A percentile compares a stretch with the other conserved stretches of the same genome.
Evolutionary conservation across 2,797 vertebrate genomes (phyloP).

Genomic region (Bryconaethiops microstoma): DNA sequence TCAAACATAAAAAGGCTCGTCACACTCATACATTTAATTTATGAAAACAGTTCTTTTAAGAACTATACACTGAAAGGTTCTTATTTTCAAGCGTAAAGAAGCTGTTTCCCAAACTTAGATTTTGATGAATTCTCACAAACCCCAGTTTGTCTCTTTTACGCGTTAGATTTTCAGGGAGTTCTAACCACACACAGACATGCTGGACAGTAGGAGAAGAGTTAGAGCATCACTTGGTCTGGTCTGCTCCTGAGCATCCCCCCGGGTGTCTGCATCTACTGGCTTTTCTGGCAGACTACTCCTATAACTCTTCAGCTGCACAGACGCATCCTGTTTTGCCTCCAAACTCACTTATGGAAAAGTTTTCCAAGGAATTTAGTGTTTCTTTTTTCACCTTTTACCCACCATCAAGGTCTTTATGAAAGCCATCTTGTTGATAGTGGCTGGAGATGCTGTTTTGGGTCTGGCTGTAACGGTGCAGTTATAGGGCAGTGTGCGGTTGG

Average conservation of each 20-base stretch:
- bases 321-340: conserved; percentile 34
- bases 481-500: conserved; percentile 44
- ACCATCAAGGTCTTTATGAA: conserved; percentile 34
- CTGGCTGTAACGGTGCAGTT: conserved; percentile 43
- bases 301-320: conserved; percentile 29
- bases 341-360: conserved; percentile 19
- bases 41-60: too few species aligned
- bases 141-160: not conserved
- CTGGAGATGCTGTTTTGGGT: conserved; percentile 15
- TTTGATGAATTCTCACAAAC: not conserved
- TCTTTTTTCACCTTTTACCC: conserved; percentile 22
- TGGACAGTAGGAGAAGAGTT: not conserved
- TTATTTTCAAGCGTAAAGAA: too few species aligned
- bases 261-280: conserved; percentile 20
- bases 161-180: not conserved
- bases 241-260: conserved; percentile 1
- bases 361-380: conserved; percentile 33
- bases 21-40: too few species aligned
- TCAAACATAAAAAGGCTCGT: too few species aligned
- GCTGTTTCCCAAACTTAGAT: not conserved
- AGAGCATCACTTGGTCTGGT: conserved; percentile 27
- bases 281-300: conserved; percentile 16
- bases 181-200: not conserved
- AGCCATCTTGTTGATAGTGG: conserved; percentile 47
- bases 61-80: too few species aligned